Evolutionary conservation across 37 sponge, comb jelly and placozoan genomes (phyloP), one percentile per base, ranked within the genome.

Genomic region (Oscarella lobularis): DNA sequence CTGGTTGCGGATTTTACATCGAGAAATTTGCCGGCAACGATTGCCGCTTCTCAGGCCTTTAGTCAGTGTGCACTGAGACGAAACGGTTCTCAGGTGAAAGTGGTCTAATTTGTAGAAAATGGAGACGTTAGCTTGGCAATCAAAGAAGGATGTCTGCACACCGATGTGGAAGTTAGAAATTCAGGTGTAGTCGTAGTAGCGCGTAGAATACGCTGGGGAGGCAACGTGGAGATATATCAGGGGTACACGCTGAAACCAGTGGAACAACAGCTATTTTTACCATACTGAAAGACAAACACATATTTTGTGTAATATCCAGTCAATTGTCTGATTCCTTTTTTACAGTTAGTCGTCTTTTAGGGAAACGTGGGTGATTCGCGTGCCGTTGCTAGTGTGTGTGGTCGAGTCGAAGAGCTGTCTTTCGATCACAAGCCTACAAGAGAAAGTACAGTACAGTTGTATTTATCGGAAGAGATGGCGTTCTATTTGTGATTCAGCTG

Each of bases 281-380:
- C 4, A 76, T 89, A 3, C 54, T 90, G 3, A 87, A 85, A 39
- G 86, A 82, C 55, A 79, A 80, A 66, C 81, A 66, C 20, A 55
- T 94, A 31, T 90, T 82, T 76, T 94, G 95, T 77, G 95, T 88
- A 74, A 68, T 86, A 74, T 0, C 4, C 5, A n/a, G n/a, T n/a
- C n/a, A n/a, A n/a, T n/a, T 29, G 14, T 3, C 34, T 30, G 20
- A 2, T 2, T 1, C 0, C 39, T 32, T 36, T 2, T 4, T 41
- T 5, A 30, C 1, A 9, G 31, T 3, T n/a, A 5, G 3, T 3
- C 37, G 31, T 2, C 2, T 36, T 40, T 3, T 72, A 89, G 90
- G 90, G 83, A 5, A 95, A 95, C 81, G 82, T 68, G 34, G 96
- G 96, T 3, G 96, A 95, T 73, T 91, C 92, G 0, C 37, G 96